Base-by-base conservation (phyloP, 1,140 invertebrate species). In the Phortica variegata region DNA sequence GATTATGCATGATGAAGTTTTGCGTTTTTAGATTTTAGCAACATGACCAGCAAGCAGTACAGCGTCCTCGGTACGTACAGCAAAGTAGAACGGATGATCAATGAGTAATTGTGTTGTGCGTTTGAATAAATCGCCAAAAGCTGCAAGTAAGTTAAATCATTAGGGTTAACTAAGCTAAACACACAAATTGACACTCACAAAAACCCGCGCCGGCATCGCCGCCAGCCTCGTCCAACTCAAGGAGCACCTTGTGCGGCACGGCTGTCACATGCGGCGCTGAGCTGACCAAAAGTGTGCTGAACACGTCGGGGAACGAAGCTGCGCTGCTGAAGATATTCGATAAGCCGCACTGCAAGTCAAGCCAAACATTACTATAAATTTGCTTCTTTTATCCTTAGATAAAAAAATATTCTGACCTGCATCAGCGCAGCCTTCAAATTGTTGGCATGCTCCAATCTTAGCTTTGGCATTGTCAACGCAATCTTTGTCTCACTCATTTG, bases 81-180 rank as follows among this genome's bases (percentile, higher is more conserved):
- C 60, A 37, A 45, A 68, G 50, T 68, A 69, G 49, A 68, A 69
- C 43, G 62, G 62, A 61, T 68, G 62, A 68, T 66, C 68, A 60
- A 66, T 66, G 33, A 60, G 56, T 60, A 68, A 18, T 9, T 63
- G 61, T 16, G 52, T 36, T 20, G 63, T 56, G 43, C 53, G 49
- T 32, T 54, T 55, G 16, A 65, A 68, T n/a, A 65, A 53, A 56
- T 66, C 63, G 18, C 56, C 49, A 17, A 66, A 63, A 47, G 55
- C 41, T 38, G 54, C 54, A 34, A 40, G 49, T 56, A n/a, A n/a
- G n/a, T n/a, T n/a, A n/a, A n/a, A n/a, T n/a, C n/a, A n/a, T n/a
- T n/a, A n/a, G n/a, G n/a, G n/a, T n/a, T n/a, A n/a, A n/a, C n/a
- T n/a, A n/a, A n/a, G n/a, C n/a, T n/a, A n/a, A n/a, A n/a, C n/a